Conservation (phyloP, 2,797 vertebrate genomes). For the Eremophila alpestris region DNA sequence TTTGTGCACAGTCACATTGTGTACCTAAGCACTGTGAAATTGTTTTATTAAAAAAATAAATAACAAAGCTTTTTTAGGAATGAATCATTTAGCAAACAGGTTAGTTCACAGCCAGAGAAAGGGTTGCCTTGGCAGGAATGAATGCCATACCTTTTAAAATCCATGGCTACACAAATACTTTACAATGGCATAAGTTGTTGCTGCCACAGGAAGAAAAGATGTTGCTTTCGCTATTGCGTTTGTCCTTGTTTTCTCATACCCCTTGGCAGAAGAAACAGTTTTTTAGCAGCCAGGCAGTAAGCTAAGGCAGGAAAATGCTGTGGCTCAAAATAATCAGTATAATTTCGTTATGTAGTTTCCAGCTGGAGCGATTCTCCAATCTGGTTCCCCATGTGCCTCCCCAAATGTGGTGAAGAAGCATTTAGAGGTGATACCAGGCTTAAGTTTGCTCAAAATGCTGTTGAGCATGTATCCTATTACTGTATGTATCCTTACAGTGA, state of each 20-base stretch:
- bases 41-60: neutral
- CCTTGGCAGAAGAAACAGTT: constrained; percentile 28
- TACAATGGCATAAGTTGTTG: neutral
- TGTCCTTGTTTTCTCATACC: constrained; percentile 34
- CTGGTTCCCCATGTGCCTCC: constrained; percentile 50
- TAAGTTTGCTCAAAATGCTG: neutral
- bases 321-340: constrained; percentile 24
- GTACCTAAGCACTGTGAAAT: neutral
- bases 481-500: neutral
- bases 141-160: neutral
- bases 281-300: constrained; percentile 38
- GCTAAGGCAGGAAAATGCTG: constrained; percentile 30
- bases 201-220: constrained; percentile 6
- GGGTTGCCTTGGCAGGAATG: neutral
- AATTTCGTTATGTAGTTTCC: constrained; percentile 22
- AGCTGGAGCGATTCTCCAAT: constrained; percentile 41
- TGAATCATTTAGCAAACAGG: neutral
- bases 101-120: neutral
- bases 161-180: neutral
- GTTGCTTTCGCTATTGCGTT: constrained; percentile 34
- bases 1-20: neutral
- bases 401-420: constrained; percentile 30
- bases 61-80: neutral
- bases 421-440: neutral
- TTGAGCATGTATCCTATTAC: neutral